Base-by-base conservation (phyloP, 2,888 invertebrate genomes). In the Horisme vitalbata region DNA sequence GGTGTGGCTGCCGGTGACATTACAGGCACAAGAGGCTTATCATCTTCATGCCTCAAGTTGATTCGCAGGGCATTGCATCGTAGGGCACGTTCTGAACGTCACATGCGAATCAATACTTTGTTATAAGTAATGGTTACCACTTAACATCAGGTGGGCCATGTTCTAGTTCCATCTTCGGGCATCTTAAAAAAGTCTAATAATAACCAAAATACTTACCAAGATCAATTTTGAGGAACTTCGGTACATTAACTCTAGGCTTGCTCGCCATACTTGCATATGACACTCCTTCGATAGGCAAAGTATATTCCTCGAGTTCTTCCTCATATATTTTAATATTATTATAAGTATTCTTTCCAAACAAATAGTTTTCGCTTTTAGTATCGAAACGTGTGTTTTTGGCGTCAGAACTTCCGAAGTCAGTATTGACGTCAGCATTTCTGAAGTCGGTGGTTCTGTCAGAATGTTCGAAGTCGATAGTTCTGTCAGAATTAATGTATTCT, bases 241-340 rank as follows among this genome's bases (percentile, higher is more conserved):
- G 63, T 1, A 45, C 9, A 2, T 50, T 4, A 0, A 50, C 21
- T 1, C 30, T 35, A 0, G 54, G 57, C 6, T 51, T 55, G 4
- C 52, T 66, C 0, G 66, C 67, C 44, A 73, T 65, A 1, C 61
- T 52, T 0, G 72, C 72, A 13, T 75, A 77, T 0, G 74, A 72
- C 0, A 56, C 30, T 2, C 56, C 56, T 30, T 48, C 28, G 11
- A 68, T 44, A 2, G 57, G 57, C 1, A 44, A 20, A 1, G 2
- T 27, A 6, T 54, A 54, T 3, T 54, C 49, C 1, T 54, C 52
- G 0, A 21, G 4, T 1, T 57, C 53, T 5, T 48, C 49, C 8
- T 45, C 49, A 20, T 49, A 49, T 15, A 49, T 36, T n/a, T 37
- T 49, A 4, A 46, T 41, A 35, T 47, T 32, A 2, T 26, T 26